These are phyloP conservation scores for Hemicordylus capensis DNA, from an alignment of 2,113 vertebrate species.

Conservation along the genomic window DNA sequence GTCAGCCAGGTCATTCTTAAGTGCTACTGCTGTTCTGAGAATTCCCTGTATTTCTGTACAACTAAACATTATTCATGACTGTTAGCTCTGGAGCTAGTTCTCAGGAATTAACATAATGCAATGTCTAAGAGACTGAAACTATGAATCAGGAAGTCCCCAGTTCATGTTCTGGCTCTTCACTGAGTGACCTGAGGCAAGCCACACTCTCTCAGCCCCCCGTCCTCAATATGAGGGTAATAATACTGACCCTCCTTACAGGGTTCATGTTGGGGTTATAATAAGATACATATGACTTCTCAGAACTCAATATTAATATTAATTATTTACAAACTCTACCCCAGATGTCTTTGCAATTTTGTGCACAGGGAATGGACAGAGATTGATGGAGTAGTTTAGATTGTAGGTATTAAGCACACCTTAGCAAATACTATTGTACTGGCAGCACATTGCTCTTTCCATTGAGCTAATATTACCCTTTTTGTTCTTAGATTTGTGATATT, in stretches of 20 bases:
- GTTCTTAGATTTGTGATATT: slow-evolving; percentile 93
- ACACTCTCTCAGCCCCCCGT: background rate
- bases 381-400: background rate
- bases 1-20: background rate
- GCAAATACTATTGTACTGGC: background rate
- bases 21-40: no score
- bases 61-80: background rate
- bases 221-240: background rate
- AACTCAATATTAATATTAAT: no score
- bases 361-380: background rate
- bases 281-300: no score
- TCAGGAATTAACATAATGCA: background rate
- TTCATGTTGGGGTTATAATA: background rate
- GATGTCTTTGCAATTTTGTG: background rate
- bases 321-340: background rate
- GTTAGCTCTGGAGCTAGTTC: background rate
- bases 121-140: no score
- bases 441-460: background rate
- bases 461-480: background rate
- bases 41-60: background rate
- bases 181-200: background rate
- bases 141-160: background rate
- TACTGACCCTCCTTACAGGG: background rate
- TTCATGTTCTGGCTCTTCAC: background rate
- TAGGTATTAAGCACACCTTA: background rate